These are phyloP conservation scores for Philaenus spumarius DNA, from an alignment of 1,140 invertebrate species.

Conservation along the genomic window DNA sequence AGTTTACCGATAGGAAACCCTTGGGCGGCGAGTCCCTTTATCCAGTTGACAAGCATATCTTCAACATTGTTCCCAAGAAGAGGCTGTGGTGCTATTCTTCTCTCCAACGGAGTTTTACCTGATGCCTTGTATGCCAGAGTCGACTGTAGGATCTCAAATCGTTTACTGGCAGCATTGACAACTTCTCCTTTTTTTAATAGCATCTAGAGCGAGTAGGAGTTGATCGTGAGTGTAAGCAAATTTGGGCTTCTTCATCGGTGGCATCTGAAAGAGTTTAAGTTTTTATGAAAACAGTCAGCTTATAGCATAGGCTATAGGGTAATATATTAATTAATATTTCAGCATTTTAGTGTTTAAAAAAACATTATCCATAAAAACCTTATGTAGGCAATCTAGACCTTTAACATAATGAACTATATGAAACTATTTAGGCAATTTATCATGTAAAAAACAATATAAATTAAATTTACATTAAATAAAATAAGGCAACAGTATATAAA, in stretches of 20 bases:
- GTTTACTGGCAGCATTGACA: neutral
- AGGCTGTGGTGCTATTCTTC: neutral
- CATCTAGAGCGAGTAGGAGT: neutral
- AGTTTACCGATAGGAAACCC: constrained; percentile 14
- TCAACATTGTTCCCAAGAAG: neutral
- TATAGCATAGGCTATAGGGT: no score
- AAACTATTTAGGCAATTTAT: no score
- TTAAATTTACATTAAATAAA: no score
- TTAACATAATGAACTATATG: no score
- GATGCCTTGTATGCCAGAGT: neutral
- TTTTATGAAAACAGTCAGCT: no score
- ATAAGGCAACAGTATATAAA: no score
- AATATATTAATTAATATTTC: no score
- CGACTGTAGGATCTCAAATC: neutral
- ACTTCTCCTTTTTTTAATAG: neutral
- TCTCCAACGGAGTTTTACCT: neutral
- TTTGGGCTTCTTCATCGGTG: neutral
- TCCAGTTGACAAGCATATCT: constrained; percentile 14
- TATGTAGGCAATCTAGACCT: no score
- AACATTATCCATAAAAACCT: no score
- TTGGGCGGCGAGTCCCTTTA: neutral
- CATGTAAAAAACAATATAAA: no score
- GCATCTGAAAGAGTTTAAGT: no score
- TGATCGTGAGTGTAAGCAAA: neutral
- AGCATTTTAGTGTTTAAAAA: no score